Conservation (phyloP, 2,797 vertebrate genomes). For the Atherinosoma microstoma region DNA sequence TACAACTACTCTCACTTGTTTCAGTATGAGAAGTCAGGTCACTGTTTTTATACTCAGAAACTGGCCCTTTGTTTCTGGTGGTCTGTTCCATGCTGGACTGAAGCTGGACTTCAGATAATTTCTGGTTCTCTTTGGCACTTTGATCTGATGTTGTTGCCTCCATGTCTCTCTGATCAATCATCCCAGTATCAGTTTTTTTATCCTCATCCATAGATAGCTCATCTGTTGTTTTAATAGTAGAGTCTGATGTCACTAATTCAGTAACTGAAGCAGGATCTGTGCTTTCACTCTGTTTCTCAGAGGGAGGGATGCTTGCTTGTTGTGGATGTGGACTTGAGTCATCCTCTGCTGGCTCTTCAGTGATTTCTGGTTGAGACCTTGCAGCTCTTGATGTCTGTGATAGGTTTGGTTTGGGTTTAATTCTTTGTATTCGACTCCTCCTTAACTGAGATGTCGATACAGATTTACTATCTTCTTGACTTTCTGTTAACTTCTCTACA, state of each 20-base stretch:
- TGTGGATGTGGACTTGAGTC: neutral
- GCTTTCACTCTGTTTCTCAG: neutral
- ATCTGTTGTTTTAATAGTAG: neutral
- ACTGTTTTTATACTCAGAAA: neutral
- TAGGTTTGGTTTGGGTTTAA: slow-evolving; percentile 60
- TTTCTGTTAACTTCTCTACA: slow-evolving; percentile 12
- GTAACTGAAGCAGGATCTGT: neutral
- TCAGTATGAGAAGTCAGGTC: neutral
- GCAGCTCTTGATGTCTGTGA: slow-evolving; percentile 34
- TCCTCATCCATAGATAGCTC: slow-evolving; percentile 16
- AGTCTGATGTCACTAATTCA: neutral
- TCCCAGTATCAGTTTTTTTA: neutral
- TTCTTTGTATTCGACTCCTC: slow-evolving; percentile 42
- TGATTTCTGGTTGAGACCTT: slow-evolving; percentile 22
- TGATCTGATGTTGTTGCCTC: slow-evolving; percentile 7
- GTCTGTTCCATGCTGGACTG: slow-evolving; percentile 37
- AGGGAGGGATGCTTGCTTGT: neutral
- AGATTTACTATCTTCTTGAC: slow-evolving; percentile 1
- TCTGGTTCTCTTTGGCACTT: slow-evolving; percentile 4
- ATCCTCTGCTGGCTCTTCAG: slow-evolving; percentile 8
- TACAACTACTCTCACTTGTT: slow-evolving; percentile 2
- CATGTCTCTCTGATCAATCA: neutral
- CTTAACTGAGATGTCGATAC: slow-evolving; percentile 2
- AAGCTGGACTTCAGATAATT: slow-evolving; percentile 40
- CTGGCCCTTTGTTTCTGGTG: neutral